Evolutionary conservation across 2,797 vertebrate genomes (phyloP).

Genomic region (Cichlasoma orientale): DNA sequence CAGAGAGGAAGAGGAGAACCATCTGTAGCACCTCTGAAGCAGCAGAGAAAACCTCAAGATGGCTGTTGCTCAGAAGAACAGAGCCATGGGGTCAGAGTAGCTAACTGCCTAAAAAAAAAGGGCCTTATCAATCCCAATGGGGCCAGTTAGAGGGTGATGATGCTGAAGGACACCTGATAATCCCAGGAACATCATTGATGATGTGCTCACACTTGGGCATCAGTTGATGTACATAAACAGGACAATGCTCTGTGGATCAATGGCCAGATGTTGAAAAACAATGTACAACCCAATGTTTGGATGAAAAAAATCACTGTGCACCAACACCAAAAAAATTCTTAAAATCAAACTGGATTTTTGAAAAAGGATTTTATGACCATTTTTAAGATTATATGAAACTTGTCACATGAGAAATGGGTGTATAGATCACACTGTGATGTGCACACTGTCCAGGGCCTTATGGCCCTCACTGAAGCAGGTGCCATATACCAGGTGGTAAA

Average conservation of each 20-base stretch:
- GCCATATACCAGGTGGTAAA: background rate
- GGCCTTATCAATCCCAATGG: background rate
- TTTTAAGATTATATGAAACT: background rate
- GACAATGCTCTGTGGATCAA: no score
- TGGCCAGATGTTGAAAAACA: no score
- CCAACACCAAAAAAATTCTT: background rate
- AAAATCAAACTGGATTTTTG: background rate
- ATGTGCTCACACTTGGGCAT: background rate
- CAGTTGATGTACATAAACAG: no score
- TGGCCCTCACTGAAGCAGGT: background rate
- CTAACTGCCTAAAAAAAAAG: no score
- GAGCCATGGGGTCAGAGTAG: background rate
- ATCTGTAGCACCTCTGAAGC: background rate
- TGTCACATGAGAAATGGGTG: background rate
- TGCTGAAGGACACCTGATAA: background rate
- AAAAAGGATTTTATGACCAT: background rate
- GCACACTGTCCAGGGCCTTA: background rate
- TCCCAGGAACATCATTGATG: background rate
- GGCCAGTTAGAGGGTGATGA: background rate
- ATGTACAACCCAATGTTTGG: background rate
- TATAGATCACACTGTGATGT: background rate
- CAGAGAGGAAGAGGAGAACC: background rate
- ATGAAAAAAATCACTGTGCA: background rate
- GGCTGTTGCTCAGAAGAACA: background rate
- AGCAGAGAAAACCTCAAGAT: background rate